Percentiles rank a stretch among this genome's conserved stretches.
These are phyloP conservation scores for Lutraria lutraria DNA, from an alignment of 2,888 invertebrate genomes.

Conservation along the genomic window DNA sequence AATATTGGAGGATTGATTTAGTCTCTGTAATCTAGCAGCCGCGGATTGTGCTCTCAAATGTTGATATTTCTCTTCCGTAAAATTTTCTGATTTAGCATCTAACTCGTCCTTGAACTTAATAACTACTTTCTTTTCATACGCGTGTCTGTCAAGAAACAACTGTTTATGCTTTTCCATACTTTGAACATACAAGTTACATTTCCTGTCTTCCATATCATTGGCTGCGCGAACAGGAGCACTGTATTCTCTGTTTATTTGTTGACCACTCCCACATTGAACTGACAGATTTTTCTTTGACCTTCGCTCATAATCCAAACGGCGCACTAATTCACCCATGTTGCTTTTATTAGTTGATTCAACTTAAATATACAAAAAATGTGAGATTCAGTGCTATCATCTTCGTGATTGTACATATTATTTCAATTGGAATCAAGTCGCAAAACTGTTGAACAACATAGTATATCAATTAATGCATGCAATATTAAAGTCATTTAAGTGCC, in stretches of 20 bases:
- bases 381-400: not conserved
- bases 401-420: not conserved
- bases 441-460: not conserved
- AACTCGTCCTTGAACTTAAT: constrained; percentile 63
- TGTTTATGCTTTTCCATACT: constrained; percentile 56
- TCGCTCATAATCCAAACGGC: constrained; percentile 65
- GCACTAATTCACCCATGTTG: constrained; percentile 68
- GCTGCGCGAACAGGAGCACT: constrained; percentile 68
- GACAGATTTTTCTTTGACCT: constrained; percentile 60
- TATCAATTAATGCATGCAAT: not conserved
- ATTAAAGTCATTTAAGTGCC: not conserved
- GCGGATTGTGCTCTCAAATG: constrained; percentile 56
- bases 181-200: constrained; percentile 51
- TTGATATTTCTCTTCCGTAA: constrained; percentile 68
- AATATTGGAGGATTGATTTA: constrained; percentile 22
- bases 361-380: not conserved
- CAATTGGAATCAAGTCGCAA: no score
- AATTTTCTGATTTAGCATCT: constrained; percentile 66
- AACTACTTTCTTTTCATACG: constrained; percentile 65
- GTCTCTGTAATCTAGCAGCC: constrained; percentile 37
- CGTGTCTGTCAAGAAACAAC: constrained; percentile 57
- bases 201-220: constrained; percentile 66
- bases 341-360: not conserved
- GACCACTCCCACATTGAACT: constrained; percentile 35
- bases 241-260: constrained; percentile 68